Evolutionary conservation across 2,888 invertebrate species (phyloP), one percentile per base, ranked within the genome.

Genomic region (Eupithecia exiguata): DNA sequence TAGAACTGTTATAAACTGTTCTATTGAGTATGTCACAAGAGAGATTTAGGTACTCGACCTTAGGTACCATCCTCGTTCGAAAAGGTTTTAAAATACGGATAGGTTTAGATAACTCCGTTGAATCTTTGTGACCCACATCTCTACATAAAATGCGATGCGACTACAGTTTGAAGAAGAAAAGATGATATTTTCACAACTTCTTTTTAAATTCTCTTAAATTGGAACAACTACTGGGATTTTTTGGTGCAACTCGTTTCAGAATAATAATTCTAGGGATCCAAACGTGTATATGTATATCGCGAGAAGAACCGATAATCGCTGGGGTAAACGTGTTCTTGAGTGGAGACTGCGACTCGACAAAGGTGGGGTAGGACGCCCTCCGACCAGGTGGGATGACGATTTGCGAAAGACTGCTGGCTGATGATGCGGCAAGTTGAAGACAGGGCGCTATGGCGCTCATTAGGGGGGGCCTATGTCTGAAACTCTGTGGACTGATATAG

Each of bases 1-100:
- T 75, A 71, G 72, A 78, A 66, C 76, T 75, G 74, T 78, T 71
- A 71, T 76, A 68, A 72, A 71, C 69, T 76, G 35, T 69, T 70
- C 65, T 49, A 68, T 63, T 63, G 35, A 63, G 38, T 35, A 38
- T 3, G 10, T 62, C 9, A 35, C 62, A 18, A 35, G 35, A 61
- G 16, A 35, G 58, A 58, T 58, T 58, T 25, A 38, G 38, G 38
- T 38, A 58, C 58, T 25, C 5, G 14, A 58, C 21, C 12, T 58
- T 58, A 25, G 58, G 21, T 5, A 53, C 53, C 12, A 25, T 58
- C 12, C 3, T 58, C 25, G 58, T 14, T 58, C 25, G 14, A 58
- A 25, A 58, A 58, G 4, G n/a, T 53, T 21, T 53, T 14, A n/a
- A 10, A 21, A 21, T 53, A 2, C 10, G 10, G 9, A 21, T 10